A percentile compares a stretch with the other conserved stretches of the same genome.
These are phyloP conservation scores for Akabosia matsudoensis DNA, from an alignment of 1,140 invertebrate genomes.

Conservation along the genomic window DNA sequence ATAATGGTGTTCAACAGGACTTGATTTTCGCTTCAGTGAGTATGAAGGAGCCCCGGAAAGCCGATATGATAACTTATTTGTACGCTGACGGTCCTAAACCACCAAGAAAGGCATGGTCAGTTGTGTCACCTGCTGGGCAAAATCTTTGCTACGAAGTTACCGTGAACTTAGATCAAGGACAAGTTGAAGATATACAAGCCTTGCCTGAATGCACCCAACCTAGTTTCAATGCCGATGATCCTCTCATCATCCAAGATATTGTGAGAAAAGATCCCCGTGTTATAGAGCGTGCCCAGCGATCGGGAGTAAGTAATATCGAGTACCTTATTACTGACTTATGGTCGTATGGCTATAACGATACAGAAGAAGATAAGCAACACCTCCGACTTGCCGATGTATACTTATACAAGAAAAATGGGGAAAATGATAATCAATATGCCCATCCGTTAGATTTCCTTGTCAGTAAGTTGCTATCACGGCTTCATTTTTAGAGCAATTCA, in stretches of 20 bases:
- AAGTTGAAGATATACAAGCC: neutral
- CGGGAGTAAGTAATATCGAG: neutral
- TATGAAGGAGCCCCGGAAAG: neutral
- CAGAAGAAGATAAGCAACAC: neutral
- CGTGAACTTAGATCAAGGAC: neutral
- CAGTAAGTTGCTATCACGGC: neutral
- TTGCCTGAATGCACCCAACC: neutral
- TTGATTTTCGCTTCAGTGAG: neutral
- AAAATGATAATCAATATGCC: constrained; percentile 4
- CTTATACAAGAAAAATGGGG: neutral
- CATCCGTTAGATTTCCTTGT: constrained; percentile 11
- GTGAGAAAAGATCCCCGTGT: neutral
- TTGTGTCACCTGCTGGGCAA: neutral
- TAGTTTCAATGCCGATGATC: neutral
- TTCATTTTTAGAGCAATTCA: neutral
- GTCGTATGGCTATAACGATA: constrained; percentile 8
- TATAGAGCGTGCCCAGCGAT: neutral
- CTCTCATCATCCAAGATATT: constrained; percentile 4
- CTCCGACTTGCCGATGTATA: neutral
- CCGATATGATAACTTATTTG: neutral
- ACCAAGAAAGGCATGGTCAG: neutral
- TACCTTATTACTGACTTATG: neutral
- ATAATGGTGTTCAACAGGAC: neutral
- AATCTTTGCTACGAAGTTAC: neutral
- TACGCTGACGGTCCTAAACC: neutral